These are phyloP conservation scores for Melanotus villosus DNA, from an alignment of 2,888 invertebrate genomes.

Conservation along the genomic window DNA sequence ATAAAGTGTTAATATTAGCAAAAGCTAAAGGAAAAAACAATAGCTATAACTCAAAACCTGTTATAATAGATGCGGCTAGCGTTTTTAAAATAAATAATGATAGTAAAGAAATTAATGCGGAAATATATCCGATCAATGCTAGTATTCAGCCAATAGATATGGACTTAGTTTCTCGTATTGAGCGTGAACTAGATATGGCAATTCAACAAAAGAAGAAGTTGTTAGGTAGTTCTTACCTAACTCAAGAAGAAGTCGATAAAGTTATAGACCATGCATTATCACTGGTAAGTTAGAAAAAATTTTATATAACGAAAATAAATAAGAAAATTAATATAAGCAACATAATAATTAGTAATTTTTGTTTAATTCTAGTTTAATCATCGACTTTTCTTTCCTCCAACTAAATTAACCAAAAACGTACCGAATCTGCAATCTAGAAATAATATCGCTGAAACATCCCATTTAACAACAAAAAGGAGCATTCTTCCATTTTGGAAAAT, in stretches of 20 bases:
- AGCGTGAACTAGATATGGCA: slow-evolving; percentile 50
- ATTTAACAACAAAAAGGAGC: slow-evolving; percentile 11
- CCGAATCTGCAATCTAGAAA: neutral
- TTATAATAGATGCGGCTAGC: slow-evolving; percentile 54
- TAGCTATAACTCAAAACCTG: slow-evolving; percentile 3
- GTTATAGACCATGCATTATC: slow-evolving; percentile 50
- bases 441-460: neutral
- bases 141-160: neutral
- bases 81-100: slow-evolving; percentile 43
- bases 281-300: slow-evolving; percentile 46
- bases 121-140: neutral
- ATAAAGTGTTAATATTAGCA: slow-evolving; percentile 52
- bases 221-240: slow-evolving; percentile 46
- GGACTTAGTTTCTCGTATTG: slow-evolving; percentile 12
- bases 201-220: slow-evolving; percentile 49
- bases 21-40: slow-evolving; percentile 46
- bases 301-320: no score
- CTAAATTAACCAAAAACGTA: neutral
- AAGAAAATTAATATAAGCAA: no score
- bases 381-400: neutral
- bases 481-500: slow-evolving; percentile 1
- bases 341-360: no score
- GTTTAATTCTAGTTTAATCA: neutral
- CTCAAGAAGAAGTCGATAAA: slow-evolving; percentile 51
- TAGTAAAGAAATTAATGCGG: neutral